phyloP scores from a whole-genome alignment of 2,113 vertebrate species.

The Dicerorhinus sumatrensis region DNA sequence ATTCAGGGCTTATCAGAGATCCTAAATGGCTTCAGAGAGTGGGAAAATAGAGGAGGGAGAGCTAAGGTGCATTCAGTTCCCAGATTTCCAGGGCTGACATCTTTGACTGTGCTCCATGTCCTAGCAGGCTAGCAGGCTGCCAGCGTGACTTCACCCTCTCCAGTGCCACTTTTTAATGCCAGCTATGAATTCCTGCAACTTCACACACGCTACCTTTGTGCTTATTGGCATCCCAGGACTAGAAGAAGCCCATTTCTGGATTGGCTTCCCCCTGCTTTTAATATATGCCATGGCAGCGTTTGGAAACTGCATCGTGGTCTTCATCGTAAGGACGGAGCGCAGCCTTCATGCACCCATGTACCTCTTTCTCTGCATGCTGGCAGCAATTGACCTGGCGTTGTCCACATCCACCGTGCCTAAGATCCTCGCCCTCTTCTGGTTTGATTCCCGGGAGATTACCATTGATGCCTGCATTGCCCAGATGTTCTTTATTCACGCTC shows the following conservation, averaged over 20 bases:
- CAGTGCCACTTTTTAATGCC: neutral
- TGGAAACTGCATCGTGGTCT: slow-evolving; percentile 81
- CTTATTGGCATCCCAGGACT: slow-evolving; percentile 83
- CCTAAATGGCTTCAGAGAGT: neutral
- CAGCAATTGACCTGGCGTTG: slow-evolving; percentile 79
- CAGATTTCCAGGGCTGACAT: neutral
- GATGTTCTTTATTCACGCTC: slow-evolving; percentile 84
- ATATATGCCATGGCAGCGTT: slow-evolving; percentile 79
- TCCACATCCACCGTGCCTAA: slow-evolving; percentile 82
- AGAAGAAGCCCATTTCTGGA: slow-evolving; percentile 80
- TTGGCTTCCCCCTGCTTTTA: slow-evolving; percentile 78
- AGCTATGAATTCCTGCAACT: slow-evolving; percentile 81
- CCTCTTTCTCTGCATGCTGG: slow-evolving; percentile 83
- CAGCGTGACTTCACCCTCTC: slow-evolving; percentile 42
- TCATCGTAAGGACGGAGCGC: slow-evolving; percentile 74
- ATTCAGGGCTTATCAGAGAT: neutral
- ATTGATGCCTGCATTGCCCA: slow-evolving; percentile 79
- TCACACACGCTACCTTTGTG: slow-evolving; percentile 77
- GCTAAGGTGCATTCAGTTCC: neutral
- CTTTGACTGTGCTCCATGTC: slow-evolving; percentile 65
- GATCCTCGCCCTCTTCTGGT: slow-evolving; percentile 82
- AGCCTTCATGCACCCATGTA: slow-evolving; percentile 82
- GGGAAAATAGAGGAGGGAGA: neutral
- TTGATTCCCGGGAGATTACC: slow-evolving; percentile 77
- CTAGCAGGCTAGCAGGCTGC: slow-evolving; percentile 47